These are phyloP conservation scores for Wiebesia pumilae DNA, from an alignment of 1,140 invertebrate species.

Conservation along the genomic window DNA sequence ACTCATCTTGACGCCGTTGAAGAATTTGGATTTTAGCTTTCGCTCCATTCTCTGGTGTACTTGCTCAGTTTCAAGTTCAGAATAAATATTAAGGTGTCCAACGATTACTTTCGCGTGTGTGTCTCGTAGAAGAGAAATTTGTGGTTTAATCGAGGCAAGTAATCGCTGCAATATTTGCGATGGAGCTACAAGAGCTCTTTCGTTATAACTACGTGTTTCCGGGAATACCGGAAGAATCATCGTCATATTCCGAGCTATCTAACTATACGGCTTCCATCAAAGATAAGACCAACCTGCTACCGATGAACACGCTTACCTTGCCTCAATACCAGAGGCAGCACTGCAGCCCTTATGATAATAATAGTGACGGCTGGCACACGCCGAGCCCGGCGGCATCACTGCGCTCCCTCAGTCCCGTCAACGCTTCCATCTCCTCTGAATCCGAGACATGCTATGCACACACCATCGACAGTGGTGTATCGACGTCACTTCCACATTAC, in stretches of 20 bases:
- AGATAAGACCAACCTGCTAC: slow-evolving; percentile 63
- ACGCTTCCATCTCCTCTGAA: slow-evolving; percentile 66
- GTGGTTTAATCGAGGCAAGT: background rate
- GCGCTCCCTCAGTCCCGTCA: slow-evolving; percentile 76
- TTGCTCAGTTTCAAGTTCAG: no score
- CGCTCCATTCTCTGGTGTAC: background rate
- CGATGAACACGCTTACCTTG: slow-evolving; percentile 64
- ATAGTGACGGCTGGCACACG: slow-evolving; percentile 78
- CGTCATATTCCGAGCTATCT: slow-evolving; percentile 67
- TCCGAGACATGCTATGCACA: slow-evolving; percentile 54
- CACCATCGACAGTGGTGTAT: background rate
- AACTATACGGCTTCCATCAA: slow-evolving; percentile 56
- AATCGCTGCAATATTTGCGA: slow-evolving; percentile 21
- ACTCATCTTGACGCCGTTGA: slow-evolving; percentile 55
- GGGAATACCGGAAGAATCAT: slow-evolving; percentile 62
- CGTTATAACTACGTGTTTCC: slow-evolving; percentile 72
- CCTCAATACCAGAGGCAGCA: slow-evolving; percentile 48
- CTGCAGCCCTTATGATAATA: slow-evolving; percentile 67
- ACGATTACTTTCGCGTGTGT: no score
- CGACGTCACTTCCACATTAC: background rate
- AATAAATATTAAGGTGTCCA: no score
- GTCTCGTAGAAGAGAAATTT: no score
- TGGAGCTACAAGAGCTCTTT: slow-evolving; percentile 73
- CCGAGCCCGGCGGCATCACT: slow-evolving; percentile 77
- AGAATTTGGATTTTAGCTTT: background rate